Conservation (phyloP, 2,888 invertebrate genomes). For the Thera obeliscata region DNA sequence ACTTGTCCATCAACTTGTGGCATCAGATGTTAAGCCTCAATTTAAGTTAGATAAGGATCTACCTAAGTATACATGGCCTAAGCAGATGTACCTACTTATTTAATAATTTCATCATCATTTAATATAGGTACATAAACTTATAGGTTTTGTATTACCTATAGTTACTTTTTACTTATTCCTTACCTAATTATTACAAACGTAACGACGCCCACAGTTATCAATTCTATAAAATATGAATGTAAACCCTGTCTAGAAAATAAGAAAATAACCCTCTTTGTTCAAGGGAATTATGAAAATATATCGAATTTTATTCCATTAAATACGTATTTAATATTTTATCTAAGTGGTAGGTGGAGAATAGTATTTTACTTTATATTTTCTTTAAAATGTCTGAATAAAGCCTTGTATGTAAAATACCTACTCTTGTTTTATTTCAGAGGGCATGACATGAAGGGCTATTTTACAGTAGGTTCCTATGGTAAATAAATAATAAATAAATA, state of each 20-base stretch:
- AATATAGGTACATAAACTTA: no score
- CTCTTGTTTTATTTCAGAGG: constrained; percentile 52
- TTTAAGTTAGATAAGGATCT: no score
- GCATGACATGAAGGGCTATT: constrained; percentile 57
- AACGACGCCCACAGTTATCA: constrained; percentile 45
- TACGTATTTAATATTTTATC: constrained; percentile 74
- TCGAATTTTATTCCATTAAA: constrained; percentile 76
- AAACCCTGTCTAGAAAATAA: constrained; percentile 50
- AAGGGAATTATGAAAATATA: constrained; percentile 65
- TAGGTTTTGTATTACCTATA: neutral
- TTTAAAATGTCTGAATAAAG: constrained; percentile 82
- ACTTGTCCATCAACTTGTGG: no score
- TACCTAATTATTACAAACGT: constrained; percentile 6
- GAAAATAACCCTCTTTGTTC: constrained; percentile 54
- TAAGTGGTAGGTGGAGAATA: constrained; percentile 71
- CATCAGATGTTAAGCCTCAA: no score
- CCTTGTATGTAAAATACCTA: constrained; percentile 69
- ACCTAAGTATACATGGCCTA: no score
- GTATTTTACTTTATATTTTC: constrained; percentile 78
- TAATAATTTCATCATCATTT: no score
- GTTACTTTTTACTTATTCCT: neutral
- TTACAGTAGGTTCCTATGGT: neutral
- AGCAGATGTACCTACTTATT: no score
- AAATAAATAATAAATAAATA: no score
- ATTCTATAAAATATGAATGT: constrained; percentile 43